Percentiles rank a stretch among this genome's conserved stretches.
These are phyloP conservation scores for Gobionotothen gibberifrons DNA, from an alignment of 2,797 vertebrate species.

Conservation along the genomic window DNA sequence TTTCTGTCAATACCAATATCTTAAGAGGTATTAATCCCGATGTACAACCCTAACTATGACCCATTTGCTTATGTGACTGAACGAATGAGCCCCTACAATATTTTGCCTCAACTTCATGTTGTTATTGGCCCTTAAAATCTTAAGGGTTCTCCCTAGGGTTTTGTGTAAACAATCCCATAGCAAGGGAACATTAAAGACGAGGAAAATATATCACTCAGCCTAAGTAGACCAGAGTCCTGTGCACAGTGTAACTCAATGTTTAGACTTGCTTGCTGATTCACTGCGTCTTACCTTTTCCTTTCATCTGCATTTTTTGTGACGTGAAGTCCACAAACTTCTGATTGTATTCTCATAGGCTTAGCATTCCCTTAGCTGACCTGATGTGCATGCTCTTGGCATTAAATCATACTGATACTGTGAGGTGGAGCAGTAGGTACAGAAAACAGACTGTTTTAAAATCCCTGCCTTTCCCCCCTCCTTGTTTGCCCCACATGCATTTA, in stretches of 20 bases:
- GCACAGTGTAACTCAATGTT: conserved; percentile 1
- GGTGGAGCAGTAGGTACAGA: conserved; percentile 59
- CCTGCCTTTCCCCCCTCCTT: conserved; percentile 33
- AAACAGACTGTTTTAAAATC: conserved; percentile 61
- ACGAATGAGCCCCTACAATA: not conserved
- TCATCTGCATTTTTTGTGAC: conserved; percentile 51
- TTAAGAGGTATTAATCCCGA: no score
- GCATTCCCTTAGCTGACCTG: conserved; percentile 45
- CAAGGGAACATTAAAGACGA: not conserved
- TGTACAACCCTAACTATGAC: not conserved
- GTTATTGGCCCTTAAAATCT: not conserved
- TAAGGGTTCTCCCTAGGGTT: not conserved
- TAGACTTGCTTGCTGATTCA: conserved; percentile 39
- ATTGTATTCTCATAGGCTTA: conserved; percentile 40
- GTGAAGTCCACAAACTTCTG: conserved; percentile 31
- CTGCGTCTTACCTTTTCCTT: conserved; percentile 30
- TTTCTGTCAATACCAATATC: no score
- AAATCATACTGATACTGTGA: conserved; percentile 60
- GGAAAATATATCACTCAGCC: conserved; percentile 21
- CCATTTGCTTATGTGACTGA: not conserved
- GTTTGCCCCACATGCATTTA: conserved; percentile 57
- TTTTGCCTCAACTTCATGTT: not conserved
- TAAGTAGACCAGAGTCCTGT: conserved; percentile 16
- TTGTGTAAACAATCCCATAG: conserved; percentile 19
- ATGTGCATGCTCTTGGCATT: conserved; percentile 41